Percentiles rank a stretch among this genome's conserved stretches.
Conservation (phyloP, 2,888 invertebrate genomes). For the Pinctada fucata region DNA sequence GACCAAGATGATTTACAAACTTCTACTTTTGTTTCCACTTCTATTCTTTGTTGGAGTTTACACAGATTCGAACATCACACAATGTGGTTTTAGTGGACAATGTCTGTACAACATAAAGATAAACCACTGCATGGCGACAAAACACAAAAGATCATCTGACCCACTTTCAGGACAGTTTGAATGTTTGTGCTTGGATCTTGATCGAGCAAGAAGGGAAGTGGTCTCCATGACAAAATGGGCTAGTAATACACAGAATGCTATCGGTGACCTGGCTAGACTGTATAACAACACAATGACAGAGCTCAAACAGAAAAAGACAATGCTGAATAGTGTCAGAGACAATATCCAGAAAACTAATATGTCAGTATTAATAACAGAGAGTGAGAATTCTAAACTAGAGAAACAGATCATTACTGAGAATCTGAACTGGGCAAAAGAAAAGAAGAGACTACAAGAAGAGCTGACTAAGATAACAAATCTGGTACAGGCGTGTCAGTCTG, state of each 20-base stretch:
- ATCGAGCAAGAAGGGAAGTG: constrained; percentile 5
- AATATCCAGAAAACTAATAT: constrained; percentile 14
- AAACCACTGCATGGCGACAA: constrained; percentile 43
- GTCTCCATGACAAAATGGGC: constrained; percentile 14
- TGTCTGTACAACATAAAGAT: constrained; percentile 59
- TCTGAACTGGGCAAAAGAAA: constrained; percentile 40
- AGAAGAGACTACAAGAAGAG: constrained; percentile 41
- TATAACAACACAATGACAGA: constrained; percentile 12
- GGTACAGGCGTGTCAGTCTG: constrained; percentile 38
- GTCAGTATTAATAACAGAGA: constrained; percentile 11
- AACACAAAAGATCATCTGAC: not conserved
- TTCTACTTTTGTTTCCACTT: too few relatives aligned
- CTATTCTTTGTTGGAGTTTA: too few relatives aligned
- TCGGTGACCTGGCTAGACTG: constrained; percentile 7
- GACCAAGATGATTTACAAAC: too few relatives aligned
- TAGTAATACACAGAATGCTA: constrained; percentile 3
- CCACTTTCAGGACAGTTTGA: not conserved
- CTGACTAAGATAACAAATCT: constrained; percentile 36
- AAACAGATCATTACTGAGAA: constrained; percentile 16
- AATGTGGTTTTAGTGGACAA: constrained; percentile 61
- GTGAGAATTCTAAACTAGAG: not conserved
- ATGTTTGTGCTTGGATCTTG: constrained; percentile 26
- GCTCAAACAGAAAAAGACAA: constrained; percentile 13
- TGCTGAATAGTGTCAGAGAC: not conserved
- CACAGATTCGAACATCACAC: constrained; percentile 23